These are phyloP conservation scores for Eupeodes luniger DNA, from an alignment of 2,888 invertebrate genomes.

Conservation along the genomic window DNA sequence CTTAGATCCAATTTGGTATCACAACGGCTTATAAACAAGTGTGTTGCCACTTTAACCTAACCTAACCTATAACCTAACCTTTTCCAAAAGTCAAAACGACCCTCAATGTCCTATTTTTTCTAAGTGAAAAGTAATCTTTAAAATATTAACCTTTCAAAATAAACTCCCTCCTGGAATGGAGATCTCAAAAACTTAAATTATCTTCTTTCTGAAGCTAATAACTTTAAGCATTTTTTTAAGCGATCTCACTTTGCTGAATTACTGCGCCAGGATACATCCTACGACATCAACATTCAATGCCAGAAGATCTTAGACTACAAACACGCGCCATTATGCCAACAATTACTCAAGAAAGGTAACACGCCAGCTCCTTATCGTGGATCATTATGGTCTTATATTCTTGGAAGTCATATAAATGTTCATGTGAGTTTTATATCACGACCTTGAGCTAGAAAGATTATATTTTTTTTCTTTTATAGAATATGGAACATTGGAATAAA, in stretches of 20 bases:
- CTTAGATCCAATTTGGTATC: too few relatives aligned
- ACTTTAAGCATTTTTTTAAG: conserved; percentile 57
- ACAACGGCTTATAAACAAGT: too few relatives aligned
- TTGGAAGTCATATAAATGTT: conserved; percentile 90
- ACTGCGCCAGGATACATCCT: conserved; percentile 79
- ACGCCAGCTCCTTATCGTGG: conserved; percentile 88
- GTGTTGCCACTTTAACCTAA: too few relatives aligned
- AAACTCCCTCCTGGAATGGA: too few relatives aligned
- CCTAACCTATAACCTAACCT: too few relatives aligned
- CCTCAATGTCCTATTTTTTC: too few relatives aligned
- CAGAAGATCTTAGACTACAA: conserved; percentile 91
- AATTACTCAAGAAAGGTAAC: conserved; percentile 89
- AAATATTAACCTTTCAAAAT: too few relatives aligned
- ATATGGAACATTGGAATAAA: conserved; percentile 90
- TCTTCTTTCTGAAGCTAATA: not conserved
- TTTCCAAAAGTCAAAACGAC: too few relatives aligned
- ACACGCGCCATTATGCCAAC: conserved; percentile 95
- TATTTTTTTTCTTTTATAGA: conserved; percentile 84
- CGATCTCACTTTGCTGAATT: conserved; percentile 82
- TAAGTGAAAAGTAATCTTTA: too few relatives aligned
- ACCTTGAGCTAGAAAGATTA: too few relatives aligned
- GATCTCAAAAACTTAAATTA: too few relatives aligned
- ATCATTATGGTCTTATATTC: conserved; percentile 93
- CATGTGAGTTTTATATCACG: conserved; percentile 85
- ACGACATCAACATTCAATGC: conserved; percentile 89